Evolutionary conservation across 2,797 vertebrate species (phyloP), one percentile per base, ranked within the genome.

Genomic region (Anolis apletophallus): DNA sequence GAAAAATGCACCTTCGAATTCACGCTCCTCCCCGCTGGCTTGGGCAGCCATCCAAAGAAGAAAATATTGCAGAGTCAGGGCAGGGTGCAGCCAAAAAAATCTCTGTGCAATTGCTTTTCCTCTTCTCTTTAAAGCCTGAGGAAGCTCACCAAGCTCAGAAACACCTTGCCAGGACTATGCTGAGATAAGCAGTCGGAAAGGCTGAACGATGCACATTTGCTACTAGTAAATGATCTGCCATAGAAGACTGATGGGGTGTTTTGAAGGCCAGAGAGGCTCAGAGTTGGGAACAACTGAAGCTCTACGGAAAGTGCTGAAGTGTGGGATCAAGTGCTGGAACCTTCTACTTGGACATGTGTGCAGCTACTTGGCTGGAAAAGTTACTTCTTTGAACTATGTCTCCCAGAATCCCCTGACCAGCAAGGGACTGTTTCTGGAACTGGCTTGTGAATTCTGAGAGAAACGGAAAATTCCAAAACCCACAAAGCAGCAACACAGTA

Each of bases 121-220:
- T 52, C 10, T 67, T 67, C 75, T 55, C 55, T 83, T 73, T 52
- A 26, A 16, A 72, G 32, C 26, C 26, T 11, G 32, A 21, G 3
- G 80, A 71, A 61, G 54, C 7, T 52, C 80, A 34, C 40, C 29
- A 29, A 26, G n/a, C 6, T 40, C 26, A 80, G 57, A 82, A 29
- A 55, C 1, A 32, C 17, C 57, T 46, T 40, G 76, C 50, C 26
- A 64, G 55, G 57, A 40, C 57, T 54, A 14, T 74, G 68, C 81
- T 80, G 78, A 84, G 57, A 46, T 54, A 64, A 84, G 82, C 82
- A 75, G 50, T 5, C 21, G 12, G 46, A 59, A 76, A 85, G 83
- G 34, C 14, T 46, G 52, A 84, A 79, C 14, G 14, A 67, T 26
- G 64, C 32, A 64, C 10, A 34, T 50, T 29, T 23, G 50, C n/a